phyloP scores from a whole-genome alignment of 1,140 invertebrate species.

The Neuroterus valhalla region DNA sequence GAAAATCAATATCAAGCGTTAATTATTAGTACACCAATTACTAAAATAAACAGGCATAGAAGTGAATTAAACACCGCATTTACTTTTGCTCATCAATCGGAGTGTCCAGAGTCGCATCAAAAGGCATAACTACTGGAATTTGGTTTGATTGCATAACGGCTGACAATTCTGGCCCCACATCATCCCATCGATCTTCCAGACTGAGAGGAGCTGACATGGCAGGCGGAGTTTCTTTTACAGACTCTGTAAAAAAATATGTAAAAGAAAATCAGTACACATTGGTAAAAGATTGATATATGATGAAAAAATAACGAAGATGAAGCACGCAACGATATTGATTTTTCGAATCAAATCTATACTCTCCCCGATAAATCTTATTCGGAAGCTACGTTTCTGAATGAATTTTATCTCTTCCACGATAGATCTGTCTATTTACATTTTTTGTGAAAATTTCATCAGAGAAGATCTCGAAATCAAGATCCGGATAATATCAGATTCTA shows the following conservation, averaged over 20 bases:
- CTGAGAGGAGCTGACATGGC: constrained; percentile 44
- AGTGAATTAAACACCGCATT: constrained; percentile 48
- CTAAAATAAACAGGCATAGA: constrained; percentile 28
- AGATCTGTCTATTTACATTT: constrained; percentile 15
- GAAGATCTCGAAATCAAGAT: constrained; percentile 28
- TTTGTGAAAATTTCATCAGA: constrained; percentile 1
- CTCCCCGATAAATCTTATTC: constrained; percentile 16
- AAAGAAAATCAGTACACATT: not conserved
- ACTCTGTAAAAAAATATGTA: constrained; percentile 33
- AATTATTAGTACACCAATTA: constrained; percentile 24
- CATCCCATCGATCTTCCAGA: constrained; percentile 84
- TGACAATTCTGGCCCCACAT: constrained; percentile 81
- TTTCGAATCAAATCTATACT: not conserved
- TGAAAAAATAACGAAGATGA: not conserved
- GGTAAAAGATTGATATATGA: not conserved
- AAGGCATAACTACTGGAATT: constrained; percentile 83
- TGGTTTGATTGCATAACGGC: constrained; percentile 79
- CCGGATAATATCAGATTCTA: not conserved
- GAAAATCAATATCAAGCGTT: not conserved
- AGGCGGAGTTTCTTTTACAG: constrained; percentile 57
- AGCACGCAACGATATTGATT: constrained; percentile 20
- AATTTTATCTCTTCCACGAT: constrained; percentile 20
- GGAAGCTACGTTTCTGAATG: constrained; percentile 7
- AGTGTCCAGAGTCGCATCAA: constrained; percentile 89
- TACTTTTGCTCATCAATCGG: constrained; percentile 93